Conservation (phyloP, 1,140 invertebrate species). For the Drosophila lacteicornis region DNA sequence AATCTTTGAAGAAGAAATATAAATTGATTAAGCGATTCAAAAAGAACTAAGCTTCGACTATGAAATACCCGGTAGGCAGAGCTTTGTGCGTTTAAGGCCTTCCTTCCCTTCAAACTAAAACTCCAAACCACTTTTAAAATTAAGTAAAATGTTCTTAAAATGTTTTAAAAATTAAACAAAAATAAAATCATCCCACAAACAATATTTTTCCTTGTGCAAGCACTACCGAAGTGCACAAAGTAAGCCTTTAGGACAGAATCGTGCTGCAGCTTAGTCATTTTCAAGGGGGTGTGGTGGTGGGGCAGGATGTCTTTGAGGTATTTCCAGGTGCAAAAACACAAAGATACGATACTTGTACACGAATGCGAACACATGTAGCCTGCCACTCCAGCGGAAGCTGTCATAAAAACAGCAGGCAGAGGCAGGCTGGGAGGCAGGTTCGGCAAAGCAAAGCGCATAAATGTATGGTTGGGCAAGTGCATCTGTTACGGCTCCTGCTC, state of each 20-base stretch:
- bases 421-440: background rate
- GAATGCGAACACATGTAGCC: slow-evolving; percentile 67
- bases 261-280: slow-evolving; percentile 24
- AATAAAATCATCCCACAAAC: background rate
- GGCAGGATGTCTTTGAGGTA: slow-evolving; percentile 20
- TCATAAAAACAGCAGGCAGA: slow-evolving; percentile 65
- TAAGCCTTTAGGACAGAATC: slow-evolving; percentile 34
- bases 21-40: too few species aligned
- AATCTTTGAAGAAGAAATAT: too few species aligned
- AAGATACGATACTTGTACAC: slow-evolving; percentile 32
- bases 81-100: too few species aligned
- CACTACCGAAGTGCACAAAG: slow-evolving; percentile 32
- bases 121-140: too few species aligned
- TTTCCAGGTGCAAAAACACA: slow-evolving; percentile 31
- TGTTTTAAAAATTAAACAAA: background rate
- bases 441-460: slow-evolving; percentile 63
- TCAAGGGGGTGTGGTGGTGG: background rate
- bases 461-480: slow-evolving; percentile 65
- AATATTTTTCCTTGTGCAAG: background rate
- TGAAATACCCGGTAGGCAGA: background rate
- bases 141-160: background rate
- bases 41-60: background rate
- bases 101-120: too few species aligned
- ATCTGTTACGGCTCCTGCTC: slow-evolving; percentile 26
- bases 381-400: slow-evolving; percentile 68